Evolutionary conservation across 2,113 vertebrate species (phyloP).

Genomic region (Suncus etruscus): DNA sequence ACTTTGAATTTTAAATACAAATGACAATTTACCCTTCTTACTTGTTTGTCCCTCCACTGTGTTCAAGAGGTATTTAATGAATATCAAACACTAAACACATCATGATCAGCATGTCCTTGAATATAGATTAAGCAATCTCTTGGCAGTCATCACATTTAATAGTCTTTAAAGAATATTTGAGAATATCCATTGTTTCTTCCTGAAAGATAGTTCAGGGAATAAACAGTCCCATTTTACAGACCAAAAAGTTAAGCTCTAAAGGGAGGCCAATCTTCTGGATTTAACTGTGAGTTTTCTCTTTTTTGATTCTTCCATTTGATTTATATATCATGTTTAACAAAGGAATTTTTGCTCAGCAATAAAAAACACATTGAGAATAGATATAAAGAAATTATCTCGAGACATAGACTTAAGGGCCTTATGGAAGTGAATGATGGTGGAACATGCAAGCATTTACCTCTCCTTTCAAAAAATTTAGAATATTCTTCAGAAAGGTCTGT

Average conservation of each 20-base stretch:
- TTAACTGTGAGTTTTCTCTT: background rate
- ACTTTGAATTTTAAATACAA: background rate
- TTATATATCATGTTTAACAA: background rate
- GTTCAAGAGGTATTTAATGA: background rate
- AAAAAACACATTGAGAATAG: background rate
- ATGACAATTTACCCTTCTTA: background rate
- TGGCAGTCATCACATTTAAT: background rate
- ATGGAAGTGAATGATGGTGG: background rate
- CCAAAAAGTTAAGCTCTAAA: background rate
- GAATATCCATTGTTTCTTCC: background rate
- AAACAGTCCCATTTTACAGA: background rate
- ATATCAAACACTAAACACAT: background rate
- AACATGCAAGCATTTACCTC: background rate
- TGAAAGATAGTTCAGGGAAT: background rate
- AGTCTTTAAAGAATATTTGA: background rate
- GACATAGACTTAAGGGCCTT: background rate
- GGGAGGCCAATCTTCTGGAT: background rate
- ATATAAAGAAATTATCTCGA: background rate
- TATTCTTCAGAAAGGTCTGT: background rate
- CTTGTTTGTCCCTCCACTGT: background rate
- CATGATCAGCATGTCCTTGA: background rate
- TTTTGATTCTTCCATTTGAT: background rate
- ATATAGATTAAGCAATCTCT: background rate
- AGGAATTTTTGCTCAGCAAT: background rate
- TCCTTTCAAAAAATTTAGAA: background rate